Percentiles rank a stretch among this genome's conserved stretches.
phyloP scores from a whole-genome alignment of 2,797 vertebrate species.

The Muscicapa striata region DNA sequence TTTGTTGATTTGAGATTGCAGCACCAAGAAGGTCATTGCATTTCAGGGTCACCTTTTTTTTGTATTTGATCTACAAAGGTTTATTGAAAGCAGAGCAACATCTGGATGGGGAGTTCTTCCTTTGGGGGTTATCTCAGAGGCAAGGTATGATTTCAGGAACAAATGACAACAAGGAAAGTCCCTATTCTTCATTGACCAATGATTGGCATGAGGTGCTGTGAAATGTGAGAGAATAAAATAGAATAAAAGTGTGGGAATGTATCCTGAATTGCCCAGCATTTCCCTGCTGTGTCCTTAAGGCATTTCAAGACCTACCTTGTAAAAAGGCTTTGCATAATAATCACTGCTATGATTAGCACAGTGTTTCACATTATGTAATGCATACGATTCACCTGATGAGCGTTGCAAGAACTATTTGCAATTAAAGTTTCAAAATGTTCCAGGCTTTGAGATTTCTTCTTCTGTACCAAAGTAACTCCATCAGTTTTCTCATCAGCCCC shows the following conservation, averaged over 20 bases:
- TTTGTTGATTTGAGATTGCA: background rate
- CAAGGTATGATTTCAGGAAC: background rate
- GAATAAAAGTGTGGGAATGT: background rate
- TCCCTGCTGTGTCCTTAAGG: constrained; percentile 27
- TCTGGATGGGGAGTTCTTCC: background rate
- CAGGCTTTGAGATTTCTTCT: background rate
- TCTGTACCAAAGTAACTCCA: background rate
- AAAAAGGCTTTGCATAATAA: constrained; percentile 59
- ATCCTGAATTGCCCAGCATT: constrained; percentile 20
- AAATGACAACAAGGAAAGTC: background rate
- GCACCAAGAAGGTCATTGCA: background rate
- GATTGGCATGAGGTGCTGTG: background rate
- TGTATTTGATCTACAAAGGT: background rate
- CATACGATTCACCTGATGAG: constrained; percentile 7
- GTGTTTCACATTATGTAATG: constrained; percentile 41
- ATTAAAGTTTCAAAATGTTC: background rate
- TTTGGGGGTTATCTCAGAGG: background rate
- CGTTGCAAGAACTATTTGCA: background rate
- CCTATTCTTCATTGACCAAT: background rate
- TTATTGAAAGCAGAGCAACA: constrained; percentile 2
- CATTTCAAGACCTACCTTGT: constrained; percentile 38
- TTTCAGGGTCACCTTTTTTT: constrained; percentile 15
- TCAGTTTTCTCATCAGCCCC: background rate
- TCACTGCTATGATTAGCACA: constrained; percentile 14
- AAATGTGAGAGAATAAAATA: constrained; percentile 34